Conservation (phyloP, 2,888 invertebrate species). For the Acanthoscelides obtectus region DNA sequence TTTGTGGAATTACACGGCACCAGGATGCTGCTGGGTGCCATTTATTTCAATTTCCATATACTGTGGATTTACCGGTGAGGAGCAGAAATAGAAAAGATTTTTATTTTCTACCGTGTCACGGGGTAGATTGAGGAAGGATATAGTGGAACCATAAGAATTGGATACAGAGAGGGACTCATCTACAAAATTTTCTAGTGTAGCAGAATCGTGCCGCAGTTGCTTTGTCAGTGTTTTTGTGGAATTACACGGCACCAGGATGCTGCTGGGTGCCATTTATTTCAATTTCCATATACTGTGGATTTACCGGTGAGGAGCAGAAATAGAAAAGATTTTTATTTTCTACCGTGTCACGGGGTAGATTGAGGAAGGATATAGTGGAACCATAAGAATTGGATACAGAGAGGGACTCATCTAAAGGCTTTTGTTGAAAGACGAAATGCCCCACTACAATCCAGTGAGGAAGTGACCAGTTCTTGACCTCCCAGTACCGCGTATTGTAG, state of each 20-base stretch:
- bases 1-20: slow-evolving; percentile 16
- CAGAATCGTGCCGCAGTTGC: background rate
- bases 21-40: slow-evolving; percentile 20
- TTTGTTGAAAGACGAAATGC: too few relatives aligned
- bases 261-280: slow-evolving; percentile 38
- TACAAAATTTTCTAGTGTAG: background rate
- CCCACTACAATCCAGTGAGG: too few relatives aligned
- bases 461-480: too few relatives aligned
- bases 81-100: slow-evolving; percentile 40
- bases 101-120: slow-evolving; percentile 37
- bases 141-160: slow-evolving; percentile 39
- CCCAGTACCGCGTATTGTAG: too few relatives aligned
- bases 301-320: slow-evolving; percentile 36
- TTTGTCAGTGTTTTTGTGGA: background rate
- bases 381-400: slow-evolving; percentile 35
- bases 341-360: slow-evolving; percentile 32
- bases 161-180: slow-evolving; percentile 5
- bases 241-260: slow-evolving; percentile 16
- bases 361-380: slow-evolving; percentile 32
- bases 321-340: slow-evolving; percentile 43
- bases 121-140: slow-evolving; percentile 30
- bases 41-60: slow-evolving; percentile 45
- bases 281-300: slow-evolving; percentile 42
- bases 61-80: slow-evolving; percentile 38
- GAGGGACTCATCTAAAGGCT: slow-evolving; percentile 5